Evolutionary conservation across 1,140 invertebrate genomes (phyloP), one percentile per base, ranked within the genome.

Genomic region (Homalodisca vitripennis): DNA sequence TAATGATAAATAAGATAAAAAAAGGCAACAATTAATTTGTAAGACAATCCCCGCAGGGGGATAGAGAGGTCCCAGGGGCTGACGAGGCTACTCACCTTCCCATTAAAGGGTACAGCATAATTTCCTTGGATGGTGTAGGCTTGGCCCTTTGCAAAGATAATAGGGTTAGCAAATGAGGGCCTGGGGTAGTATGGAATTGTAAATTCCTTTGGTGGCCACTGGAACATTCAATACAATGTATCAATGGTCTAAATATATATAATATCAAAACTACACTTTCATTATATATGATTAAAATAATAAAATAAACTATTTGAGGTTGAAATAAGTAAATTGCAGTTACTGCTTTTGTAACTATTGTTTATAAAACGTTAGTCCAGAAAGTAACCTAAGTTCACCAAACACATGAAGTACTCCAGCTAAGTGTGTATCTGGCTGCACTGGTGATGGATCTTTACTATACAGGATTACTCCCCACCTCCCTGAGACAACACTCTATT

Each of bases 111-210:
- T 79, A 97, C 92, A 78, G 93, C 93, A 84, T 95, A 95, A 85
- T 96, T 95, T 83, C 94, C 94, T 86, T 95, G 94, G 81, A 98
- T 93, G 79, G 94, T 95, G 84, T 95, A 98, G 73, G 94, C 94
- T 85, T 97, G 94, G 79, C 94, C 95, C 78, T 95, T 95, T 78
- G 95, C 94, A 81, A 97, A 88, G 80, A 96, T 95, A 75, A 98
- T 92, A 77, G 95, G 95, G 77, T 91, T 91, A 79, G 91, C 89
- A 72, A 94, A 88, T 85, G 93, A 92, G 79, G 95, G 95, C 86
- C 98, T 98, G 81, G 97, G 97, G 84, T 96, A 91, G 88, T 98
- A 99, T 77, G 97, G 95, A 81, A 99, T 97, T 77, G 96, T 99
- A 77, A 95, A 94, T 82, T 97, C 97, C 88, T 98, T 98, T 75